These are phyloP conservation scores for Ptilorrhoa leucosticta DNA, from an alignment of 2,113 vertebrate species.

Conservation along the genomic window DNA sequence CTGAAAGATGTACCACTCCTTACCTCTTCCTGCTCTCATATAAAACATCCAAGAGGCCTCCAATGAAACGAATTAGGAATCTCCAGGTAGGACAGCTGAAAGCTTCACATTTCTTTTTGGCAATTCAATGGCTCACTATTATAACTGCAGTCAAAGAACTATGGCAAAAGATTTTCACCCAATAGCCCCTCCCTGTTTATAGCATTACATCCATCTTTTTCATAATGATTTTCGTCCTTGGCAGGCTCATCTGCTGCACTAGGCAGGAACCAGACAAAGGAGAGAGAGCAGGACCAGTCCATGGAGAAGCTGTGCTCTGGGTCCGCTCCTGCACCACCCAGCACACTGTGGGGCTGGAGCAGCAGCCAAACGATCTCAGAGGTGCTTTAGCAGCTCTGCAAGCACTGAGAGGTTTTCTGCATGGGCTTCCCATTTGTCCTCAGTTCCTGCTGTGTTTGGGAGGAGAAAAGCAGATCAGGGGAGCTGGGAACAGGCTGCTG, in stretches of 20 bases:
- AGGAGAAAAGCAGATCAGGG: not conserved
- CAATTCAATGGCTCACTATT: not conserved
- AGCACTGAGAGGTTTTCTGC: not conserved
- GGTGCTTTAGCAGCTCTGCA: not conserved
- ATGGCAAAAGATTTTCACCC: not conserved
- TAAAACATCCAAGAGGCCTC: not conserved
- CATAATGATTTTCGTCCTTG: not conserved
- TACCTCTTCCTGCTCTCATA: not conserved
- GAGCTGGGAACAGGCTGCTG: not conserved
- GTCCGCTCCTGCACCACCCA: not conserved
- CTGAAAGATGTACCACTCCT: not conserved
- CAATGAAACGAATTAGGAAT: not conserved
- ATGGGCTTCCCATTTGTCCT: not conserved
- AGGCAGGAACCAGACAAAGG: not conserved
- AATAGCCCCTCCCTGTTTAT: not conserved
- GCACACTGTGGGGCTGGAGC: not conserved
- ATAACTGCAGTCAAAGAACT: not conserved
- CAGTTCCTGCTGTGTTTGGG: not conserved
- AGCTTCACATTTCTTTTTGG: not conserved
- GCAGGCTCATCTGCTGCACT: not conserved
- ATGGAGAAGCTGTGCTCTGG: not conserved
- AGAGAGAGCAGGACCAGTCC: not conserved
- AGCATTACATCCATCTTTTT: not conserved
- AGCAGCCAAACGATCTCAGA: rapidly evolving
- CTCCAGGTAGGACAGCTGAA: not conserved